Evolutionary conservation across 2,797 vertebrate species (phyloP).

Genomic region (Sebastes elongatus): DNA sequence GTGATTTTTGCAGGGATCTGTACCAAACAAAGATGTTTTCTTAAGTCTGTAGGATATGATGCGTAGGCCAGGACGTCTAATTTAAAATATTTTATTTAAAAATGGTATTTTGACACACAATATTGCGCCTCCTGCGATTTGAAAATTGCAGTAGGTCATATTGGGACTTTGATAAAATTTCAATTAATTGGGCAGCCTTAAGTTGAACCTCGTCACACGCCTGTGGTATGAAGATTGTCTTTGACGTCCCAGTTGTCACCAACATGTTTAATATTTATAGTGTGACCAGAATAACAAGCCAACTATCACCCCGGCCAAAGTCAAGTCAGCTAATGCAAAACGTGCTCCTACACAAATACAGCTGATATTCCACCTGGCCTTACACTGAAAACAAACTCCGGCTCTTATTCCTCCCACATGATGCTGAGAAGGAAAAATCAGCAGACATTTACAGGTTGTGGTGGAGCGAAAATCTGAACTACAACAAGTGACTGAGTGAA

Average conservation of each 20-base stretch:
- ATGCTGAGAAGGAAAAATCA: too few species aligned
- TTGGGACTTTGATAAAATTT: too few species aligned
- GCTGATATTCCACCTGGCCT: not conserved
- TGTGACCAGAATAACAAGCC: not conserved
- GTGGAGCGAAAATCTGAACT: not conserved
- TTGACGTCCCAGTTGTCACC: not conserved
- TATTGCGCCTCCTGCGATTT: accelerated
- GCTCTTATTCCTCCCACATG: too few species aligned
- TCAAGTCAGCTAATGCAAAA: not conserved
- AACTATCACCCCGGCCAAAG: not conserved
- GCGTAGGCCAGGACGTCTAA: accelerated
- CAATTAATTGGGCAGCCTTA: too few species aligned
- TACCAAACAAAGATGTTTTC: too few species aligned
- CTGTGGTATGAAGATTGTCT: too few species aligned
- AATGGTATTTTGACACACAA: too few species aligned
- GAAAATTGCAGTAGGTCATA: too few species aligned
- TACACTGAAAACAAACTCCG: not conserved
- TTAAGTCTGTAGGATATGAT: too few species aligned
- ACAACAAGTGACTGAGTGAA: not conserved
- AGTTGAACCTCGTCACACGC: not conserved
- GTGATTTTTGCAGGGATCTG: too few species aligned
- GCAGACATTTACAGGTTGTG: not conserved
- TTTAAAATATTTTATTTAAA: too few species aligned
- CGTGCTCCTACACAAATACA: not conserved
- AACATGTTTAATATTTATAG: not conserved